Conservation (phyloP, 2,797 vertebrate genomes). For the Diplodus puntazzo region DNA sequence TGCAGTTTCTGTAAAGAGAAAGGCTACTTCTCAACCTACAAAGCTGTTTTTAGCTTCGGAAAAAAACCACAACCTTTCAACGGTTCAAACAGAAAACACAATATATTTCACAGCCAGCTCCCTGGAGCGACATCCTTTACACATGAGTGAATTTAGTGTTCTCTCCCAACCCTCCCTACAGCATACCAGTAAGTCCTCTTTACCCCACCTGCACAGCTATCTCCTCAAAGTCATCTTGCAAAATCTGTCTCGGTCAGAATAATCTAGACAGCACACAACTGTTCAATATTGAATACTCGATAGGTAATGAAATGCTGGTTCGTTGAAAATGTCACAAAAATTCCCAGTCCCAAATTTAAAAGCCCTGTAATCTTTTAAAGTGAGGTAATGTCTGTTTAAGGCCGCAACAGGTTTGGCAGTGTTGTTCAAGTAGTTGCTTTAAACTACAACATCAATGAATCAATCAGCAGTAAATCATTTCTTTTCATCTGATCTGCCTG, state of each 20-base stretch:
- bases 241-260: not conserved
- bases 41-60: conserved; percentile 4
- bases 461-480: conserved; percentile 1
- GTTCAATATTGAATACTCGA: not conserved
- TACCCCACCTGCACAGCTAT: not conserved
- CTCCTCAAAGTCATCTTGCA: not conserved
- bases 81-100: conserved; percentile 4
- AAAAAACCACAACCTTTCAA: not conserved
- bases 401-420: not conserved
- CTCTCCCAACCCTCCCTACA: not conserved
- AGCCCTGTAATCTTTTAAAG: not conserved
- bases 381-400: not conserved
- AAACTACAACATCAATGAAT: not conserved
- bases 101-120: conserved; percentile 24
- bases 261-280: not conserved
- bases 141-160: conserved; percentile 20
- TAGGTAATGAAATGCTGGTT: not conserved
- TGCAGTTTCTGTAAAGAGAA: not conserved
- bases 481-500: conserved; percentile 6
- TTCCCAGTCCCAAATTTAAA: not conserved
- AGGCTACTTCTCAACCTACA: not conserved
- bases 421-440: not conserved
- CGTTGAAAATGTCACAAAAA: not conserved
- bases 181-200: not conserved
- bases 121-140: conserved; percentile 26